These are phyloP conservation scores for Drosophila macrothrix DNA, from an alignment of 2,888 invertebrate species.

Conservation along the genomic window DNA sequence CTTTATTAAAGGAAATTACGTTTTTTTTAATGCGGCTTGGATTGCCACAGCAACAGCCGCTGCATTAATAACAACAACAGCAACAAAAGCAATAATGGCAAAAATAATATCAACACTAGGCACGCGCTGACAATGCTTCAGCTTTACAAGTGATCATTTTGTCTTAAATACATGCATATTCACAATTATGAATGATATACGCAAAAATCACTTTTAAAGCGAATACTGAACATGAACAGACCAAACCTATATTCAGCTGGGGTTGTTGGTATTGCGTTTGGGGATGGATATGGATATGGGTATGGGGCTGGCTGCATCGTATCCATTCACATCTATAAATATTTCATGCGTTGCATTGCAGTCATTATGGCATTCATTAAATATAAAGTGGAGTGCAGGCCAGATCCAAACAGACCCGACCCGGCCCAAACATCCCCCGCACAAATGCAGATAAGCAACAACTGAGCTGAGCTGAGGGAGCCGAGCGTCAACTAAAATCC, in stretches of 20 bases:
- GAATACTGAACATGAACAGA: constrained; percentile 1
- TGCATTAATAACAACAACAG: constrained; percentile 34
- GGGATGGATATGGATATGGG: neutral
- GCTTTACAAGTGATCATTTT: constrained; percentile 44
- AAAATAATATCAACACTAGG: constrained; percentile 22
- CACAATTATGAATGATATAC: constrained; percentile 18
- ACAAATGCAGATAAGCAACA: constrained; percentile 58
- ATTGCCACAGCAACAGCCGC: constrained; percentile 51
- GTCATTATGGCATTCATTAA: constrained; percentile 82
- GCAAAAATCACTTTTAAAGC: constrained; percentile 37
- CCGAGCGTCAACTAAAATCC: constrained; percentile 68
- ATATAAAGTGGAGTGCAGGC: constrained; percentile 66
- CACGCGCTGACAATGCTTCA: constrained; percentile 21
- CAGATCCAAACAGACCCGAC: constrained; percentile 11
- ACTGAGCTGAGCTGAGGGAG: constrained; percentile 42
- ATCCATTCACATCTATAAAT: constrained; percentile 74
- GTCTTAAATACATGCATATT: constrained; percentile 24
- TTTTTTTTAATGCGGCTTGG: constrained; percentile 62
- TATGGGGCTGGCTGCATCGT: constrained; percentile 18
- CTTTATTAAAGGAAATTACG: constrained; percentile 81
- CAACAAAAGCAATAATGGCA: constrained; percentile 11
- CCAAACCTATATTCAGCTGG: neutral
- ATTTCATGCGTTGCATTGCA: constrained; percentile 80
- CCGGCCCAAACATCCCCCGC: constrained; percentile 16
- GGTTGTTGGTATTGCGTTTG: neutral